phyloP scores from a whole-genome alignment of 1,140 invertebrate genomes.

The Subanguina moxae region DNA sequence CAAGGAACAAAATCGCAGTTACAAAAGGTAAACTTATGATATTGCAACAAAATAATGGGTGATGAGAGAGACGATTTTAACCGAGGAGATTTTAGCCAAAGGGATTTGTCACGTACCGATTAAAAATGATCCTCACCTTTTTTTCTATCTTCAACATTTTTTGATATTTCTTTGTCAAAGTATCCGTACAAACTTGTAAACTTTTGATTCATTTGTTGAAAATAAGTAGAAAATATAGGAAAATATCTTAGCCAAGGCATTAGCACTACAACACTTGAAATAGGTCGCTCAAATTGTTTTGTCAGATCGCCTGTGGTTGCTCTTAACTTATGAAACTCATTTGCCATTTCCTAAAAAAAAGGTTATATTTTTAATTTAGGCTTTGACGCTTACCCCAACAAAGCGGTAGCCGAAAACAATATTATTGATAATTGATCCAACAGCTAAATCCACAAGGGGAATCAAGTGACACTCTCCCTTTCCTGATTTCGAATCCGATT shows the following conservation, averaged over 20 bases:
- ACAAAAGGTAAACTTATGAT: no score
- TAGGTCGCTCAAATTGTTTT: neutral
- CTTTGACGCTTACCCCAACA: neutral
- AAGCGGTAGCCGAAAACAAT: constrained; percentile 23
- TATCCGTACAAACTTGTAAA: neutral
- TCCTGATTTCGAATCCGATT: neutral
- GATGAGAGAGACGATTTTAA: no score
- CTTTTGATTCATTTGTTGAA: neutral
- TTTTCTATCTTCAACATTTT: constrained; percentile 11
- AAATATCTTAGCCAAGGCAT: constrained; percentile 17
- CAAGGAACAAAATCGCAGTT: no score
- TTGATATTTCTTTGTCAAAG: constrained; percentile 7
- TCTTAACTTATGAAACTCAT: constrained; percentile 14
- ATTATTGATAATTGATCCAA: constrained; percentile 24
- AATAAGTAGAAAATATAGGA: constrained; percentile 4
- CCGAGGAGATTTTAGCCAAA: no score
- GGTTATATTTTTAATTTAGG: neutral
- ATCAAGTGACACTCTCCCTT: neutral
- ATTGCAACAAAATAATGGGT: no score
- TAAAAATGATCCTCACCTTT: neutral
- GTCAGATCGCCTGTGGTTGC: constrained; percentile 3
- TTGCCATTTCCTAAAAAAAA: constrained; percentile 5
- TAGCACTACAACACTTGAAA: constrained; percentile 5
- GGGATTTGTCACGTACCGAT: no score
- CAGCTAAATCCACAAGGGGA: constrained; percentile 7